Conservation (phyloP, 2,888 invertebrate species). For the Rhogogaster chlorosoma region DNA sequence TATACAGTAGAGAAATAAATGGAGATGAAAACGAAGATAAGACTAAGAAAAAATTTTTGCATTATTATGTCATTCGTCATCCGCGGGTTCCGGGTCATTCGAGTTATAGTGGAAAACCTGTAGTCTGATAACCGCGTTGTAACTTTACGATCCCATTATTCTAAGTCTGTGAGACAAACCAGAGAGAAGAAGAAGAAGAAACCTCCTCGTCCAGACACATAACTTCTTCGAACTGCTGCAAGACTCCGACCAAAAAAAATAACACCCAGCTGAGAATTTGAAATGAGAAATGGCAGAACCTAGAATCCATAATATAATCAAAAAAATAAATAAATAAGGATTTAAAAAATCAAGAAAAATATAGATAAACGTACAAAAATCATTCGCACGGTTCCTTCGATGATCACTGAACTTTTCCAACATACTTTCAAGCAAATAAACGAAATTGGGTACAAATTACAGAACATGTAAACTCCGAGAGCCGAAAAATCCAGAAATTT, state of each 20-base stretch:
- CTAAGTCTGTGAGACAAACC: conserved; percentile 48
- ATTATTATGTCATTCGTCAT: conserved; percentile 62
- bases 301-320: neutral
- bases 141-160: conserved; percentile 65
- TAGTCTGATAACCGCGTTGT: conserved; percentile 43
- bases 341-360: neutral
- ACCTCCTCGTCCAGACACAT: conserved; percentile 61
- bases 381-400: neutral
- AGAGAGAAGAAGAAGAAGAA: conserved; percentile 41
- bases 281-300: neutral
- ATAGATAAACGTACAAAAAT: neutral
- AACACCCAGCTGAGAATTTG: conserved; percentile 55
- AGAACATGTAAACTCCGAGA: too few relatives aligned
- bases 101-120: neutral
- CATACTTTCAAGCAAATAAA: neutral
- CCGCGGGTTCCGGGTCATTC: conserved; percentile 1
- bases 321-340: neutral
- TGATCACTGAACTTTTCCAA: neutral
- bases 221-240: conserved; percentile 59
- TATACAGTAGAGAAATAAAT: neutral
- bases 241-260: conserved; percentile 28
- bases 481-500: too few relatives aligned
- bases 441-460: too few relatives aligned
- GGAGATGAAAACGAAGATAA: neutral
- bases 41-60: conserved; percentile 55